A percentile compares a stretch with the other conserved stretches of the same genome.
Evolutionary conservation across 35 echinoderm and acorn worm genomes (phyloP).

Genomic region (Diadema setosum): DNA sequence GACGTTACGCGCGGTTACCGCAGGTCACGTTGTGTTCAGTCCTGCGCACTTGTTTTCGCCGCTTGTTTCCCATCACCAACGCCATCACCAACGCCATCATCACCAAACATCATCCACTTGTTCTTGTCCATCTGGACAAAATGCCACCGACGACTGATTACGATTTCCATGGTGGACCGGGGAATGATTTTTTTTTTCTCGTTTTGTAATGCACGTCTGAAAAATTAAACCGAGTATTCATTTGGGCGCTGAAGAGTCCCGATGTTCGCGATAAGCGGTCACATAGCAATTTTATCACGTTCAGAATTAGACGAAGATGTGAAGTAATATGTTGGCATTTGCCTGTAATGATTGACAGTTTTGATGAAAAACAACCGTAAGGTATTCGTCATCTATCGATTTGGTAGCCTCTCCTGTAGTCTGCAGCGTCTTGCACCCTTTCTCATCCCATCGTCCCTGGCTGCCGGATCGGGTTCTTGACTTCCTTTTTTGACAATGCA

Average conservation of each 20-base stretch:
- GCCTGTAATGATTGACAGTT: background rate
- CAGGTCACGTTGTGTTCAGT: conserved; percentile 1
- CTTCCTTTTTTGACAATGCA: no score
- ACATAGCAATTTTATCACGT: conserved; percentile 1
- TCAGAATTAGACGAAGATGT: conserved; percentile 1
- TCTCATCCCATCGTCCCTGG: no score
- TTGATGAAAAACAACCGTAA: no score
- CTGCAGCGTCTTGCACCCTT: no score
- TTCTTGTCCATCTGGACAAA: conserved; percentile 5
- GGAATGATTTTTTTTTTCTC: no score
- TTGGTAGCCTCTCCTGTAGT: no score
- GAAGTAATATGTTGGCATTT: background rate
- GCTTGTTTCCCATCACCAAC: background rate
- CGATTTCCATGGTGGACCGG: background rate
- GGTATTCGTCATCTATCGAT: no score
- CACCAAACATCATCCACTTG: no score
- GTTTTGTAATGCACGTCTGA: conserved; percentile 12
- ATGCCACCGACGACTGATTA: background rate
- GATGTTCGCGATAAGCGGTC: background rate
- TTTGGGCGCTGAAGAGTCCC: background rate
- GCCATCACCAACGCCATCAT: background rate
- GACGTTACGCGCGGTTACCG: background rate
- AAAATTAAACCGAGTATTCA: background rate
- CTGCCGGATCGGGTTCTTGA: no score
- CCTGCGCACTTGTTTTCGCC: background rate